A percentile compares a stretch with the other conserved stretches of the same genome.
Evolutionary conservation across 2,113 vertebrate genomes (phyloP).

Genomic region (Vulpes ferrilata): DNA sequence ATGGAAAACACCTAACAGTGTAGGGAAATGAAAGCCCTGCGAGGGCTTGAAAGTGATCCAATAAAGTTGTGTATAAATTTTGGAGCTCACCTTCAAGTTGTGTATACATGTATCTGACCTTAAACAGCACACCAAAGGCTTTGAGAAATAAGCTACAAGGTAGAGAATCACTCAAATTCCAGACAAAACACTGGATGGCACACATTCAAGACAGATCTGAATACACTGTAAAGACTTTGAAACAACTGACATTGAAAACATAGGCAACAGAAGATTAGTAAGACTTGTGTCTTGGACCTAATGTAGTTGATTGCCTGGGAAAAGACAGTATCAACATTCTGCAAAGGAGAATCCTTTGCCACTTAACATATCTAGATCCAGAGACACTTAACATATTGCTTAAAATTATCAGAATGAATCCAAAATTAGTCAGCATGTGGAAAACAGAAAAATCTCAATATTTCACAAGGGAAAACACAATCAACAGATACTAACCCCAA

Average conservation of each 20-base stretch:
- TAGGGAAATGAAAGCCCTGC: not conserved
- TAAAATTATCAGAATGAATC: not conserved
- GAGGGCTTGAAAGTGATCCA: not conserved
- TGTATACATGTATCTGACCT: not conserved
- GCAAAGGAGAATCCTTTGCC: not conserved
- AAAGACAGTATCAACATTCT: not conserved
- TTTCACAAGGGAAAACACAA: not conserved
- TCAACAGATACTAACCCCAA: not conserved
- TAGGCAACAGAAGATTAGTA: not conserved
- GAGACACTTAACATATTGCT: not conserved
- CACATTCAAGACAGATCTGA: not conserved
- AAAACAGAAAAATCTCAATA: not conserved
- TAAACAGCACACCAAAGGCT: not conserved
- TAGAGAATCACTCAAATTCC: not conserved
- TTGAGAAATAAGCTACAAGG: not conserved
- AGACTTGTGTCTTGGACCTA: not conserved
- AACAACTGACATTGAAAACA: not conserved
- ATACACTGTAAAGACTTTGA: not conserved
- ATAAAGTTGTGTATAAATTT: not conserved
- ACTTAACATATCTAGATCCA: not conserved
- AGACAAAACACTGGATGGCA: not conserved
- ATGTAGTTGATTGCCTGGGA: not conserved
- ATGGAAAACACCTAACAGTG: not conserved
- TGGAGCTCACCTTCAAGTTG: not conserved
- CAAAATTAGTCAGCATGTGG: not conserved